A percentile compares a stretch with the other conserved stretches of the same genome.
phyloP scores from a whole-genome alignment of 2,797 vertebrate genomes.

The Vireo griseus region DNA sequence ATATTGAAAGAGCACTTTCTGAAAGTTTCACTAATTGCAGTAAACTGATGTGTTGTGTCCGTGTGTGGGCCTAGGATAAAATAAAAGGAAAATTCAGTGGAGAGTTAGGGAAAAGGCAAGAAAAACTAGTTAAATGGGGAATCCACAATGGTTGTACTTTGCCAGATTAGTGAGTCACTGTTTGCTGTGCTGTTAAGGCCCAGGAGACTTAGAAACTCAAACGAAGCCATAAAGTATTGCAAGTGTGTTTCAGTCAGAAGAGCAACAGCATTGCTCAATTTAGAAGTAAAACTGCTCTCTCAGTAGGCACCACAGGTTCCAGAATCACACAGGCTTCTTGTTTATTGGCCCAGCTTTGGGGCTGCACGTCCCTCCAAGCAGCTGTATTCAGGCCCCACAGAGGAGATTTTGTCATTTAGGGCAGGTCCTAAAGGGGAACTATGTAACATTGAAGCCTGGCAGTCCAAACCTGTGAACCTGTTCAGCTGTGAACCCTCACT shows the following conservation, averaged over 20 bases:
- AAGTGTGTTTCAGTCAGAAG: not conserved
- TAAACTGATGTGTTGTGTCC: not conserved
- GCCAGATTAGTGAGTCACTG: conserved; percentile 58
- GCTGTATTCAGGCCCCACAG: not conserved
- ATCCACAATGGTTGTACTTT: not conserved
- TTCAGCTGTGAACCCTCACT: conserved; percentile 2
- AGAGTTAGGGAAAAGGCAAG: not conserved
- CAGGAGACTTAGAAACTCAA: conserved; percentile 15
- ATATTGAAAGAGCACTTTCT: not conserved
- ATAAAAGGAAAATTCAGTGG: conserved; percentile 7
- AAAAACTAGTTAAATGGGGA: conserved; percentile 9
- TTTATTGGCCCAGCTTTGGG: not conserved
- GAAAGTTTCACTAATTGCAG: not conserved
- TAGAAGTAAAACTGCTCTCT: not conserved
- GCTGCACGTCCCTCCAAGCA: not conserved
- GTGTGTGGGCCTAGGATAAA: not conserved
- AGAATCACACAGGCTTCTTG: not conserved
- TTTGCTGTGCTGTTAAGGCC: conserved; percentile 29
- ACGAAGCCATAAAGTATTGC: conserved; percentile 7
- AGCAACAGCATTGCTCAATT: conserved; percentile 29
- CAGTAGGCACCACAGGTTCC: not conserved
- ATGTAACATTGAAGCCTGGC: not conserved
- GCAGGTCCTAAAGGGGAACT: conserved; percentile 13
- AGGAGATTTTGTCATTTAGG: conserved; percentile 35
- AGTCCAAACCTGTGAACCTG: conserved; percentile 29